Percentiles rank a stretch among this genome's conserved stretches.
These are phyloP conservation scores for Lysandra bellargus DNA, from an alignment of 2,888 invertebrate species.

Conservation along the genomic window DNA sequence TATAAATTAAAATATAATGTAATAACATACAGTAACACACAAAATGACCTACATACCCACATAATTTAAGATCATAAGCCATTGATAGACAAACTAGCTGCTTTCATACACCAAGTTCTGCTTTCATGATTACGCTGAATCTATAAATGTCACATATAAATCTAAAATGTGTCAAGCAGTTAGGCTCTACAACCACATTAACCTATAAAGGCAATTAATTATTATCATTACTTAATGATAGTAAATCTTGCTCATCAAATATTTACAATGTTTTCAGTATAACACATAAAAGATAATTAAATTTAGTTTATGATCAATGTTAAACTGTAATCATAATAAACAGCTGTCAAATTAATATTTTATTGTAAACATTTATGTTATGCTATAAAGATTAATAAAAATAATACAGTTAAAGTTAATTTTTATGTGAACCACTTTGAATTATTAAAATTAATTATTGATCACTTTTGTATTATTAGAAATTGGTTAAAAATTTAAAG, in stretches of 20 bases:
- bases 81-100: neutral
- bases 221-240: neutral
- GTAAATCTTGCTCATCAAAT: slow-evolving; percentile 4
- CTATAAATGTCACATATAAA: neutral
- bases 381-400: slow-evolving; percentile 18
- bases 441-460: neutral
- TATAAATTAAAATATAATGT: no score
- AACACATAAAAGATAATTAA: slow-evolving; percentile 21
- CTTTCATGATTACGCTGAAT: neutral
- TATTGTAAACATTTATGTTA: slow-evolving; percentile 18
- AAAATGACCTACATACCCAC: neutral
- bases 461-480: neutral
- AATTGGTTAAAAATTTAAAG: no score
- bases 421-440: neutral
- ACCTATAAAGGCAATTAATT: neutral
- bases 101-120: neutral
- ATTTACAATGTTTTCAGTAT: slow-evolving; percentile 12
- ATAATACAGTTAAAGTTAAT: neutral
- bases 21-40: neutral
- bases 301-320: slow-evolving; percentile 27
- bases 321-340: slow-evolving; percentile 24
- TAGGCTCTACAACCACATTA: neutral
- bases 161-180: no score
- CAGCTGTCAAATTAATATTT: slow-evolving; percentile 29
- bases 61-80: neutral